phyloP scores from a whole-genome alignment of 2,888 invertebrate species.

The Priocnemis perturbator region DNA sequence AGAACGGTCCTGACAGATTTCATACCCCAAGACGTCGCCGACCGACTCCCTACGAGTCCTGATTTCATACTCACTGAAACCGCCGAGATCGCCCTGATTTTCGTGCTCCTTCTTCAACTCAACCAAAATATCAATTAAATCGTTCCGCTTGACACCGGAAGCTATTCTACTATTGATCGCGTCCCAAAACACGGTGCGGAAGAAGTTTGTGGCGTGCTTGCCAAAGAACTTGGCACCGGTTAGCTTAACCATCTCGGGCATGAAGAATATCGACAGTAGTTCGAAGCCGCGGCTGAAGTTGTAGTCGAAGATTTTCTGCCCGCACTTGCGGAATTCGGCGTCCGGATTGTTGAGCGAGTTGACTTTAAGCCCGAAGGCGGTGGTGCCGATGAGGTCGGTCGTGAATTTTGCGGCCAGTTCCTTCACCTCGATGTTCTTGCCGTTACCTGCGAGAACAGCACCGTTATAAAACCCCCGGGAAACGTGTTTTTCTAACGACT shows the following conservation, averaged over 20 bases:
- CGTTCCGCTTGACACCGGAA: slow-evolving; percentile 70
- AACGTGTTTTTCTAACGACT: no score
- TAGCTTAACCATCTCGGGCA: slow-evolving; percentile 71
- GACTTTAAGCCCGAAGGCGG: slow-evolving; percentile 76
- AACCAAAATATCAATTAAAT: slow-evolving; percentile 76
- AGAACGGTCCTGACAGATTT: no score
- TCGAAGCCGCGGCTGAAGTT: slow-evolving; percentile 68
- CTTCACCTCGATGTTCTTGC: slow-evolving; percentile 62
- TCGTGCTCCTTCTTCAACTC: slow-evolving; percentile 67
- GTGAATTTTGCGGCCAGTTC: slow-evolving; percentile 65
- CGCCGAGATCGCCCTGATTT: slow-evolving; percentile 29
- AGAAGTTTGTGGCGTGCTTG: slow-evolving; percentile 65
- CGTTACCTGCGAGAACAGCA: slow-evolving; percentile 38
- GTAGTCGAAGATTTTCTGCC: slow-evolving; percentile 72
- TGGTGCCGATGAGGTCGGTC: slow-evolving; percentile 76
- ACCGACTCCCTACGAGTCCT: no score
- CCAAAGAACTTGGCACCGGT: slow-evolving; percentile 72
- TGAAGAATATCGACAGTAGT: slow-evolving; percentile 72
- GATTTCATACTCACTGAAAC: slow-evolving; percentile 42
- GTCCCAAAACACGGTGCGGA: slow-evolving; percentile 73
- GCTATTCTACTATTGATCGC: slow-evolving; percentile 73
- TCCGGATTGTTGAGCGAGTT: slow-evolving; percentile 74
- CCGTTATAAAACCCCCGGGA: no score
- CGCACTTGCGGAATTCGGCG: slow-evolving; percentile 74
- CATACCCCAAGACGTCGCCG: no score